These are phyloP conservation scores for Geotrypetes seraphini DNA, from an alignment of 2,797 vertebrate genomes.

Conservation along the genomic window DNA sequence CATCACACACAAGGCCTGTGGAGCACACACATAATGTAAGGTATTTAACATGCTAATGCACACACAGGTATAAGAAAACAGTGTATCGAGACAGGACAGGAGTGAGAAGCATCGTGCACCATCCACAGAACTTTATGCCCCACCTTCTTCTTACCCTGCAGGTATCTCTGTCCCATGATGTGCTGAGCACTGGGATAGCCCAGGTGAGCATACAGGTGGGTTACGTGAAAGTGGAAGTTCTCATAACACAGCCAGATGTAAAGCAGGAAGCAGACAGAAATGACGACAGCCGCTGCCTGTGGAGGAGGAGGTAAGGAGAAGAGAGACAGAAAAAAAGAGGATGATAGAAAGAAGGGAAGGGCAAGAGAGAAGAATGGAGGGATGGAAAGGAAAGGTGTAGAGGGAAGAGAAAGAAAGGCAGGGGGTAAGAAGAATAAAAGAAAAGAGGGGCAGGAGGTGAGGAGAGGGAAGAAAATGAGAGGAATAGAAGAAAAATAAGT, in stretches of 20 bases:
- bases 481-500: not conserved
- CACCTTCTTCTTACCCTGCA: slow-evolving; percentile 25
- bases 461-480: not conserved
- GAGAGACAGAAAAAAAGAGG: not conserved
- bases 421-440: not conserved
- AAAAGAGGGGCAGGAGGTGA: not conserved
- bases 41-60: too few relatives aligned
- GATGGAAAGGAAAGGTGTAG: not conserved
- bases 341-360: not conserved
- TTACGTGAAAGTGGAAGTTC: slow-evolving; percentile 45
- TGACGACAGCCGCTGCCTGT: slow-evolving; percentile 26
- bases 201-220: slow-evolving; percentile 26
- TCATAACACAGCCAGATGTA: slow-evolving; percentile 28
- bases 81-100: not conserved
- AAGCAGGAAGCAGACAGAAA: slow-evolving; percentile 24
- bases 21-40: too few relatives aligned
- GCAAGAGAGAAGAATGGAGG: not conserved
- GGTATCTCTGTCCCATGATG: slow-evolving; percentile 45
- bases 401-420: not conserved
- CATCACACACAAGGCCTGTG: too few relatives aligned
- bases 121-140: not conserved
- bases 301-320: not conserved
- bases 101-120: not conserved
- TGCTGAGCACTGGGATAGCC: slow-evolving; percentile 37
- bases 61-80: too few relatives aligned